Conservation (phyloP, 2,797 vertebrate species). For the Diceros bicornis region DNA sequence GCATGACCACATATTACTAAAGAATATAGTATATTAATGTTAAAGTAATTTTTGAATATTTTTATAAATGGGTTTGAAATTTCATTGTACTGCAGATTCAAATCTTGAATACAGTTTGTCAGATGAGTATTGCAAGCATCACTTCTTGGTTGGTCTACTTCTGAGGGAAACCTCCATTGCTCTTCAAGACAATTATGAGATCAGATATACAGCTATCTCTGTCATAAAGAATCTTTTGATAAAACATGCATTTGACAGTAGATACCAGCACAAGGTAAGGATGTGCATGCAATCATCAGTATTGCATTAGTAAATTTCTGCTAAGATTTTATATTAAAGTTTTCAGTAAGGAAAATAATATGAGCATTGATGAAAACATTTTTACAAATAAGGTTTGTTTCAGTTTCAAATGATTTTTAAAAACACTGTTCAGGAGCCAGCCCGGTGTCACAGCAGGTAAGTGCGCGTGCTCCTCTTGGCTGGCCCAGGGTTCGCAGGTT, state of each 20-base stretch:
- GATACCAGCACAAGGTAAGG: constrained; percentile 96
- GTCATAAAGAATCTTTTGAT: constrained; percentile 97
- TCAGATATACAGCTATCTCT: constrained; percentile 94
- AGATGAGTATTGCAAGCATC: constrained; percentile 97
- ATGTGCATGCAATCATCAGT: background rate
- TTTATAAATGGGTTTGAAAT: constrained; percentile 78
- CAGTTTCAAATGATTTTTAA: constrained; percentile 8
- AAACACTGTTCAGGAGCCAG: background rate
- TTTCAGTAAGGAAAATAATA: background rate
- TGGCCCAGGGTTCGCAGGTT: too few relatives aligned
- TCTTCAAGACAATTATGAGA: constrained; percentile 94
- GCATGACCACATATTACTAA: constrained; percentile 63
- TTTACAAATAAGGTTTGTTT: constrained; percentile 51
- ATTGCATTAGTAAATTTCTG: constrained; percentile 26
- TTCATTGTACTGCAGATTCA: constrained; percentile 92
- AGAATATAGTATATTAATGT: constrained; percentile 51
- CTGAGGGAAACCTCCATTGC: constrained; percentile 95
- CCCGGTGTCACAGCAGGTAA: too few relatives aligned
- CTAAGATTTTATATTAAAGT: constrained; percentile 43
- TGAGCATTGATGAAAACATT: background rate
- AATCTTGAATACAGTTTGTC: constrained; percentile 97
- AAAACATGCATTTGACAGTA: constrained; percentile 97
- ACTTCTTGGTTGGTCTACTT: constrained; percentile 97
- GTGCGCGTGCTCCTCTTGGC: too few relatives aligned
- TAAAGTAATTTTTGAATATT: constrained; percentile 52